Evolutionary conservation across 2,113 vertebrate species (phyloP).

Genomic region (Taurulus bubalis): DNA sequence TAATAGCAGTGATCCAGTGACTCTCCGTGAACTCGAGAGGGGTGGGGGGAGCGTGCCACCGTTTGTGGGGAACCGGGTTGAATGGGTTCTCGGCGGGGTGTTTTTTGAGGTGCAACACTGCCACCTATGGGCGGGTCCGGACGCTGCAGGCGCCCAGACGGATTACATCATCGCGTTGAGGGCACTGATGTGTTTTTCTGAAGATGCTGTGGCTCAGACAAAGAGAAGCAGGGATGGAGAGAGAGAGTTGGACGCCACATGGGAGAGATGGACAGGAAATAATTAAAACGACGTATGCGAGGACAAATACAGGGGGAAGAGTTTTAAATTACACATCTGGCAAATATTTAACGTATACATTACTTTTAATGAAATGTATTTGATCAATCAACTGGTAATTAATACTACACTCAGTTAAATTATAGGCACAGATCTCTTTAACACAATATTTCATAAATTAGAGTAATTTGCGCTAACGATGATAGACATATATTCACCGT

Average conservation of each 20-base stretch:
- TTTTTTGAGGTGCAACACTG: conserved; percentile 83
- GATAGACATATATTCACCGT: neutral
- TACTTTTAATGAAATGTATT: neutral
- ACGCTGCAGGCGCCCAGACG: conserved; percentile 13
- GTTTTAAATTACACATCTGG: neutral
- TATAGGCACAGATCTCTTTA: neutral
- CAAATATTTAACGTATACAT: neutral
- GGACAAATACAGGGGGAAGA: neutral
- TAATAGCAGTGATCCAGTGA: conserved; percentile 76
- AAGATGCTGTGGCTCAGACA: conserved; percentile 76
- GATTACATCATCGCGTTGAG: conserved; percentile 82
- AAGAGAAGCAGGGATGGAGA: conserved; percentile 65
- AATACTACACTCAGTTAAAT: too few relatives aligned
- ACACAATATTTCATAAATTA: neutral
- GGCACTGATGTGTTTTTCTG: conserved; percentile 71
- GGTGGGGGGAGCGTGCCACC: conserved; percentile 36
- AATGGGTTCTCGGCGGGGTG: conserved; percentile 38
- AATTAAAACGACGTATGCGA: neutral
- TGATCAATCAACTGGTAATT: neutral
- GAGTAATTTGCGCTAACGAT: neutral
- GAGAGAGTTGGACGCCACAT: neutral
- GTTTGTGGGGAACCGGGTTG: conserved; percentile 83
- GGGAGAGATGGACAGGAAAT: neutral
- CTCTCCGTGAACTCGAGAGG: conserved; percentile 77
- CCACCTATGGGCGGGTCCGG: conserved; percentile 83